A percentile compares a stretch with the other conserved stretches of the same genome.
These are phyloP conservation scores for Oscheius sp. DNA, from an alignment of 2,888 invertebrate genomes.

Conservation along the genomic window DNA sequence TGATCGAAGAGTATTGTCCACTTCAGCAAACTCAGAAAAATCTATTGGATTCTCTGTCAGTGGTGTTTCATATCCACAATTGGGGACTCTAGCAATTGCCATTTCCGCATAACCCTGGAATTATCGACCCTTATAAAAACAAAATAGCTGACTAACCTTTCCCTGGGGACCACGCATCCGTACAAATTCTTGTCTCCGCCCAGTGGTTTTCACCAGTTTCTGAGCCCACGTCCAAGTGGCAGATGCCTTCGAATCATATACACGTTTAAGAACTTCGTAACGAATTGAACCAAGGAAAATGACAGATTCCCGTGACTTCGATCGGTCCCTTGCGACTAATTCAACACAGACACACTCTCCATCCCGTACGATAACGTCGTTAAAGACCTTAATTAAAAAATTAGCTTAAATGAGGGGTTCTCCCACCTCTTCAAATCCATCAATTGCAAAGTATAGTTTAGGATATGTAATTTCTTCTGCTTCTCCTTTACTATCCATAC, in stretches of 20 bases:
- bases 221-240: slow-evolving; percentile 73
- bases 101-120: slow-evolving; percentile 89
- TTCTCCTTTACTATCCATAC: slow-evolving; percentile 97
- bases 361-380: slow-evolving; percentile 94
- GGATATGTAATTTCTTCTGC: slow-evolving; percentile 98
- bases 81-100: slow-evolving; percentile 80
- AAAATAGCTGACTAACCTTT: slow-evolving; percentile 36
- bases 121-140: background rate
- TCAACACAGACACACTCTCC: slow-evolving; percentile 99
- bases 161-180: slow-evolving; percentile 97
- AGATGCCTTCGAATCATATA: slow-evolving; percentile 63
- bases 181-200: slow-evolving; percentile 88
- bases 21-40: slow-evolving; percentile 59
- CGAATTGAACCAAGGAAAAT: slow-evolving; percentile 96
- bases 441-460: slow-evolving; percentile 98
- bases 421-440: slow-evolving; percentile 94
- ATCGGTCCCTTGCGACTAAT: slow-evolving; percentile 87
- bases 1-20: slow-evolving; percentile 56
- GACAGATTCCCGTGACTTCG: slow-evolving; percentile 82
- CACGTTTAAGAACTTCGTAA: slow-evolving; percentile 92
- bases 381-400: slow-evolving; percentile 81
- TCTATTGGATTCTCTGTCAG: slow-evolving; percentile 81
- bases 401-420: background rate
- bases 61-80: slow-evolving; percentile 92
- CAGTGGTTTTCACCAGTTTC: slow-evolving; percentile 76